phyloP scores from a whole-genome alignment of 2,113 vertebrate genomes.

The Python bivittatus region DNA sequence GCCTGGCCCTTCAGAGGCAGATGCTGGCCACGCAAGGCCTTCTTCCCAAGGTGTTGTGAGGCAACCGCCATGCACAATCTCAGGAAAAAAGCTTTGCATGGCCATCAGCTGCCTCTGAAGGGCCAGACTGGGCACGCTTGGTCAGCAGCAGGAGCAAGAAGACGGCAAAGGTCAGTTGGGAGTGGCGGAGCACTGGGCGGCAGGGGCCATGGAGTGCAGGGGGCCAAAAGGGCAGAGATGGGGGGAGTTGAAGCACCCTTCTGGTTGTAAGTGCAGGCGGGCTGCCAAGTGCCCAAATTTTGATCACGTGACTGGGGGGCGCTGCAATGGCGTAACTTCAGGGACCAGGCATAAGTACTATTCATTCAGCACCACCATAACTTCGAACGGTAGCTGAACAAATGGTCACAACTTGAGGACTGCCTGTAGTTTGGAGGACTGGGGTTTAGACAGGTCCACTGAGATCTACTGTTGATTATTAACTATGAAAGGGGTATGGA shows the following conservation, averaged over 20 bases:
- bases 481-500: background rate
- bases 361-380: background rate
- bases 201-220: background rate
- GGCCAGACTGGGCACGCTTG: background rate
- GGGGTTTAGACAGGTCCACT: background rate
- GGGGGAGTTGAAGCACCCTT: background rate
- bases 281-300: background rate
- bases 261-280: background rate
- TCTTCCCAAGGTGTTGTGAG: too few relatives aligned
- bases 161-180: background rate
- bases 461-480: background rate
- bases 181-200: too few relatives aligned
- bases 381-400: background rate
- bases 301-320: background rate
- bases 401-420: background rate
- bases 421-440: background rate
- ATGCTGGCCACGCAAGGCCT: too few relatives aligned
- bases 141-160: background rate
- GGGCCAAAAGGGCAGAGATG: background rate
- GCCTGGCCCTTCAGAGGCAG: too few relatives aligned
- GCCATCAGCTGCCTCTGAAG: too few relatives aligned
- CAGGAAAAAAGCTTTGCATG: background rate
- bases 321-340: background rate
- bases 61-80: too few relatives aligned
- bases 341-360: background rate